Percentiles rank a stretch among this genome's conserved stretches.
Evolutionary conservation across 1,140 invertebrate genomes (phyloP).

Genomic region (Ooceraea biroi): DNA sequence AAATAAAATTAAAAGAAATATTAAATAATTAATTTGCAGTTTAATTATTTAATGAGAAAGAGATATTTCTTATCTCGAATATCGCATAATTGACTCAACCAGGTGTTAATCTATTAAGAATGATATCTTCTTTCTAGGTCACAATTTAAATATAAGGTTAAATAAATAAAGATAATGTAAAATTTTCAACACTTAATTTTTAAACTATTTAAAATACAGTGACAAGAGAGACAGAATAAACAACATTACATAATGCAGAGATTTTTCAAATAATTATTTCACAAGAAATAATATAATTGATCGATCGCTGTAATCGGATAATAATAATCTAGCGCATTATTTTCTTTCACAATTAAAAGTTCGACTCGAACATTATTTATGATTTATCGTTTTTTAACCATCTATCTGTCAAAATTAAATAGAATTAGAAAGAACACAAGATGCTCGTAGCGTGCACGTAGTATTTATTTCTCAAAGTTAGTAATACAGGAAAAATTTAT

Average conservation of each 20-base stretch:
- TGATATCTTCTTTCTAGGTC: too few relatives aligned
- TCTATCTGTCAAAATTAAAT: not conserved
- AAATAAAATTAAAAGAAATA: not conserved
- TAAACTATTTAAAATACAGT: too few relatives aligned
- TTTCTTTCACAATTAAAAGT: not conserved
- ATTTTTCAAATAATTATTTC: not conserved
- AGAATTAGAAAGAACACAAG: too few relatives aligned
- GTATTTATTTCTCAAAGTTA: too few relatives aligned
- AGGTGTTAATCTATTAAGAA: too few relatives aligned
- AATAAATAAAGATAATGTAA: too few relatives aligned
- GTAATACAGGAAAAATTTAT: too few relatives aligned
- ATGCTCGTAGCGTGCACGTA: too few relatives aligned
- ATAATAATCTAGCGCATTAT: not conserved
- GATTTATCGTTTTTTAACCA: conserved; percentile 21
- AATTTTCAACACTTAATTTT: too few relatives aligned
- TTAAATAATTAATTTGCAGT: not conserved
- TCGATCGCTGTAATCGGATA: not conserved
- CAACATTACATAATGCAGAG: not conserved
- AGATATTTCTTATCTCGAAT: not conserved
- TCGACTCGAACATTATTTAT: not conserved
- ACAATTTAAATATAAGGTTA: too few relatives aligned
- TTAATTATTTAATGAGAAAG: not conserved
- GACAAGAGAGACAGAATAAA: too few relatives aligned
- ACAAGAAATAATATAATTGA: not conserved
- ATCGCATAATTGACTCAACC: too few relatives aligned